These are phyloP conservation scores for Palythoa grandis DNA, from an alignment of 92 coral and sea anemone genomes.

Conservation along the genomic window DNA sequence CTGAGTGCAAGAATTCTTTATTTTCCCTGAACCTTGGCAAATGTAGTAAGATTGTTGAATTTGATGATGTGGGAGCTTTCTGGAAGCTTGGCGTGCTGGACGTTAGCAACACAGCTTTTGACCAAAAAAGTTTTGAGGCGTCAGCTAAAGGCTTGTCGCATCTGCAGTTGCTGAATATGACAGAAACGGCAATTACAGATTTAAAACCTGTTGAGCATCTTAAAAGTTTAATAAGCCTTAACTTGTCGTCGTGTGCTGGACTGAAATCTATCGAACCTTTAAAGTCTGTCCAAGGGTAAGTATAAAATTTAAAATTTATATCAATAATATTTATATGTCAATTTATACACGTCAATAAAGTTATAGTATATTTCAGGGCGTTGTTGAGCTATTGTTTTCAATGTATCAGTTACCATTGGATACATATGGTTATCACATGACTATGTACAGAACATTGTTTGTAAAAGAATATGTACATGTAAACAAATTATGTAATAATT, in stretches of 20 bases:
- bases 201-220: constrained; percentile 68
- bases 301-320: background rate
- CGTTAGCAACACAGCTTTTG: constrained; percentile 62
- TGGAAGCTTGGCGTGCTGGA: constrained; percentile 65
- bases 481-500: too few species aligned
- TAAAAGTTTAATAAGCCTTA: constrained; percentile 61
- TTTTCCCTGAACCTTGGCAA: constrained; percentile 63
- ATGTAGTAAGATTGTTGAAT: constrained; percentile 55
- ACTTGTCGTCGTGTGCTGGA: constrained; percentile 65
- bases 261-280: constrained; percentile 67
- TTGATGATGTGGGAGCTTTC: constrained; percentile 61
- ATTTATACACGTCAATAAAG: too few species aligned
- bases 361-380: background rate
- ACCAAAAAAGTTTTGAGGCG: constrained; percentile 59
- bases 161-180: constrained; percentile 55
- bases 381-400: too few species aligned
- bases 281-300: constrained; percentile 70
- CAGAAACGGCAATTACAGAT: constrained; percentile 62
- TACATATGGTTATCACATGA: too few species aligned
- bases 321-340: background rate
- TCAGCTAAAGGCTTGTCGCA: constrained; percentile 46
- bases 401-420: too few species aligned
- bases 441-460: too few species aligned
- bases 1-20: constrained; percentile 71
- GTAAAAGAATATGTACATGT: too few species aligned